Evolutionary conservation across 2,888 invertebrate genomes (phyloP).

Genomic region (Sericinus montela): DNA sequence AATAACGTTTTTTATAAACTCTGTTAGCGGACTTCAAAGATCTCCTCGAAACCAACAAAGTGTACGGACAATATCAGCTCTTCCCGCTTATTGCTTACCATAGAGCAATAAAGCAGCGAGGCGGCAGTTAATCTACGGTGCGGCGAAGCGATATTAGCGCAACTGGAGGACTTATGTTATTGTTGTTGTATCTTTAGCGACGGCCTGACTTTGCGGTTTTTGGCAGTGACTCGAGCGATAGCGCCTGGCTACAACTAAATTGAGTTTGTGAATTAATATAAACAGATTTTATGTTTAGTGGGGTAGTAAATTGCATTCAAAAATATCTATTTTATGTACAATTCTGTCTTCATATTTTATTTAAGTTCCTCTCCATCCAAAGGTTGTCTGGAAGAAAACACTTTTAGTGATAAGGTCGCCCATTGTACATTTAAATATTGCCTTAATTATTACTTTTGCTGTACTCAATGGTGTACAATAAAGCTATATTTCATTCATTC

Average conservation of each 20-base stretch:
- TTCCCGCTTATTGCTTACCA: constrained; percentile 26
- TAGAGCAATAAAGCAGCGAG: constrained; percentile 43
- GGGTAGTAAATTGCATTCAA: too few species aligned
- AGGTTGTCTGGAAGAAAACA: too few species aligned
- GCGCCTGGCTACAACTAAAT: not conserved
- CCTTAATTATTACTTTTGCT: too few species aligned
- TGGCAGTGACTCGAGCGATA: not conserved
- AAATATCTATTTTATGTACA: too few species aligned
- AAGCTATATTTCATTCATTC: too few species aligned
- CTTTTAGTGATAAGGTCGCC: too few species aligned
- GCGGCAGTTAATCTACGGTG: constrained; percentile 40
- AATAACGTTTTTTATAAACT: not conserved
- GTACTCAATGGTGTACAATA: too few species aligned
- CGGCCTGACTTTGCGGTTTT: constrained; percentile 11
- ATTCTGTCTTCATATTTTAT: too few species aligned
- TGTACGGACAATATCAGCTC: constrained; percentile 26
- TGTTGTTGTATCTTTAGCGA: constrained; percentile 14
- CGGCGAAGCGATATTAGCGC: constrained; percentile 39
- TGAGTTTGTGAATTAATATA: constrained; percentile 4
- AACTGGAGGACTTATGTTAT: constrained; percentile 15
- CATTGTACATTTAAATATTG: too few species aligned
- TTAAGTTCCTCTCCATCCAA: too few species aligned
- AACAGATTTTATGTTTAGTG: too few species aligned
- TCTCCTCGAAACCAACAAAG: constrained; percentile 15
- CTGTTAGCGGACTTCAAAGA: constrained; percentile 3